These are phyloP conservation scores for Atethmia centrago DNA, from an alignment of 2,888 invertebrate species.

Conservation along the genomic window DNA sequence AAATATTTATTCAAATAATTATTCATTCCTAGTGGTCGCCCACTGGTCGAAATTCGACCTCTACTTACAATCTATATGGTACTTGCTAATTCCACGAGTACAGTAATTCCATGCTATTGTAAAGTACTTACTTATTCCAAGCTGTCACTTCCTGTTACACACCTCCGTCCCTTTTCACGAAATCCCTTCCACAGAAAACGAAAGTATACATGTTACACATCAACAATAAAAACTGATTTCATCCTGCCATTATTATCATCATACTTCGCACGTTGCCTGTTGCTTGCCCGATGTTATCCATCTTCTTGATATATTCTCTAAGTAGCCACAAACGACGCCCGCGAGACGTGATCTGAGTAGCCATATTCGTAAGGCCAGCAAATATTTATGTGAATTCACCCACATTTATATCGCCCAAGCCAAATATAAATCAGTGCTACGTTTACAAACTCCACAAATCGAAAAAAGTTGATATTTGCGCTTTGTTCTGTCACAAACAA, in stretches of 20 bases:
- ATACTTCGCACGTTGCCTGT: constrained; percentile 3
- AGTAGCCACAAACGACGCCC: constrained; percentile 28
- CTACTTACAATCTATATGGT: too few relatives aligned
- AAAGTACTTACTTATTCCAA: too few relatives aligned
- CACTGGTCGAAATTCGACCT: too few relatives aligned
- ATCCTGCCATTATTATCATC: not conserved
- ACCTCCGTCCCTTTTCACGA: too few relatives aligned
- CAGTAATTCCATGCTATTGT: too few relatives aligned
- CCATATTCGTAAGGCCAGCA: constrained; percentile 24
- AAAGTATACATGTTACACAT: too few relatives aligned
- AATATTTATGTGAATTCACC: constrained; percentile 35
- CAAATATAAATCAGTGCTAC: constrained; percentile 30
- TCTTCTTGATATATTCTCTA: constrained; percentile 28
- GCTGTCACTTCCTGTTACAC: too few relatives aligned
- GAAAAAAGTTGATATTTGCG: constrained; percentile 26
- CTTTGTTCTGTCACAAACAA: constrained; percentile 2
- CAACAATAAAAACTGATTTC: not conserved
- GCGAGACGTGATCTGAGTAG: constrained; percentile 38
- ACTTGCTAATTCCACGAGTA: too few relatives aligned
- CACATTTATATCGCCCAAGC: constrained; percentile 20
- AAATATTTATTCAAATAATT: too few relatives aligned
- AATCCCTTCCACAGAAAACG: too few relatives aligned
- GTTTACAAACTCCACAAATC: constrained; percentile 19
- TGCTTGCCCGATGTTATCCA: constrained; percentile 9
- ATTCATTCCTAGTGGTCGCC: too few relatives aligned